phyloP scores from a whole-genome alignment of 2,113 vertebrate genomes.

The Acinonyx jubatus region DNA sequence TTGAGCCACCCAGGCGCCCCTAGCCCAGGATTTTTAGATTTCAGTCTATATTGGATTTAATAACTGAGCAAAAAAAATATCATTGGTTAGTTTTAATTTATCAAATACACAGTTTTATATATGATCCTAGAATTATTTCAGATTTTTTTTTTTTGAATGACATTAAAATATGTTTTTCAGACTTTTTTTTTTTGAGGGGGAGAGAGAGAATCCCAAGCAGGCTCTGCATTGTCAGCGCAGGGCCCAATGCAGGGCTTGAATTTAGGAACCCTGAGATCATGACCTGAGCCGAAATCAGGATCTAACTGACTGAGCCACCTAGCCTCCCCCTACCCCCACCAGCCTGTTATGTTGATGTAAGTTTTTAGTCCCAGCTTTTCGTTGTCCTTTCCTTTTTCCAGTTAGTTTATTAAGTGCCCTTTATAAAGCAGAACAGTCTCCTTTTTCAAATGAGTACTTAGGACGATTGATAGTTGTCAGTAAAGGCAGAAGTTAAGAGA shows the following conservation, averaged over 20 bases:
- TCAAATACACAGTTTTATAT: conserved; percentile 5
- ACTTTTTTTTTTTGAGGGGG: too few relatives aligned
- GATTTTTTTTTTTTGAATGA: background rate
- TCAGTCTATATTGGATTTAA: background rate
- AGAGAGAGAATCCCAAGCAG: too few relatives aligned
- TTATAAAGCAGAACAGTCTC: background rate
- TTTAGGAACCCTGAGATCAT: too few relatives aligned
- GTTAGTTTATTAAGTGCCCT: background rate
- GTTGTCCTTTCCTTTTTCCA: background rate
- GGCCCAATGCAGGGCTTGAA: too few relatives aligned
- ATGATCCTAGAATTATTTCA: background rate
- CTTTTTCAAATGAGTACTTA: conserved; percentile 16
- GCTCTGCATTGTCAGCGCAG: too few relatives aligned
- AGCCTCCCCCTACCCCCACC: too few relatives aligned
- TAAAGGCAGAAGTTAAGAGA: conserved; percentile 11
- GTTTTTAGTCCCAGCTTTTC: background rate
- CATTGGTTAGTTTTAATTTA: background rate
- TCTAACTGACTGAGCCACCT: too few relatives aligned
- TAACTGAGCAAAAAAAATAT: background rate
- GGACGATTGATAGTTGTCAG: background rate
- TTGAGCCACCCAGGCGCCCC: too few relatives aligned
- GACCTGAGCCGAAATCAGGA: too few relatives aligned
- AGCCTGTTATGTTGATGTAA: conserved; percentile 17
- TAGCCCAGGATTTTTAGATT: background rate
- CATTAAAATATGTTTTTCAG: background rate